Evolutionary conservation across 2,797 vertebrate genomes (phyloP).

Genomic region (Chelon auratus): DNA sequence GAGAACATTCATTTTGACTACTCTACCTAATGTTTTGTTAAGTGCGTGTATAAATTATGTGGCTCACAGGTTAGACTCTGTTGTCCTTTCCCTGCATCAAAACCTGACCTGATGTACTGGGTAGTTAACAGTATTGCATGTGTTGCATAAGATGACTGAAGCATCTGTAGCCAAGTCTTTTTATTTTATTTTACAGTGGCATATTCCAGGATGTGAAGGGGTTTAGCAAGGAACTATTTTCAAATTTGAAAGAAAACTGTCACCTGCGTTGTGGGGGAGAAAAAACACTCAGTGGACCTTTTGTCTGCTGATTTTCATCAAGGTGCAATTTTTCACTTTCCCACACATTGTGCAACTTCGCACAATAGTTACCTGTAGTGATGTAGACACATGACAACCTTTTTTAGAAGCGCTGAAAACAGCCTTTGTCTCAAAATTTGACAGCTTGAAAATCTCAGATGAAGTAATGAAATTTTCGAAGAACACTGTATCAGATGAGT

Average conservation of each 20-base stretch:
- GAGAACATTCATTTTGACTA: too few species aligned
- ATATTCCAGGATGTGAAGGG: constrained; percentile 18
- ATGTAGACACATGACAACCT: constrained; percentile 24
- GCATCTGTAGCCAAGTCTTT: constrained; percentile 8
- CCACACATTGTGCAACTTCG: constrained; percentile 14
- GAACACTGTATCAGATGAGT: constrained; percentile 17
- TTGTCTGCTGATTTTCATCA: constrained; percentile 22
- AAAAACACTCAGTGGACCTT: constrained; percentile 17
- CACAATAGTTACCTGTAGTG: constrained; percentile 1
- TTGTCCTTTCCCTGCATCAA: constrained; percentile 13
- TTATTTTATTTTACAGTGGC: constrained; percentile 9
- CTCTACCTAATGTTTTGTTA: too few species aligned
- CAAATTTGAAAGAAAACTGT: constrained; percentile 17
- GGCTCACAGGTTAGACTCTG: constrained; percentile 5
- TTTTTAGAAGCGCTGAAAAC: constrained; percentile 9
- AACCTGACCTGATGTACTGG: constrained; percentile 17
- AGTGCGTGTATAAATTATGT: background rate
- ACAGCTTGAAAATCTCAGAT: constrained; percentile 28
- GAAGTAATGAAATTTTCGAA: background rate
- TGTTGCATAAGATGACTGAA: constrained; percentile 11
- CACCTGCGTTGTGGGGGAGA: background rate
- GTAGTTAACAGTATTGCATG: constrained; percentile 19
- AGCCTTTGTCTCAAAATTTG: constrained; percentile 8
- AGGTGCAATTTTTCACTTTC: constrained; percentile 12
- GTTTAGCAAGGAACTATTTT: background rate